Evolutionary conservation across 2,113 vertebrate species (phyloP).

Genomic region (Nipponia nippon): DNA sequence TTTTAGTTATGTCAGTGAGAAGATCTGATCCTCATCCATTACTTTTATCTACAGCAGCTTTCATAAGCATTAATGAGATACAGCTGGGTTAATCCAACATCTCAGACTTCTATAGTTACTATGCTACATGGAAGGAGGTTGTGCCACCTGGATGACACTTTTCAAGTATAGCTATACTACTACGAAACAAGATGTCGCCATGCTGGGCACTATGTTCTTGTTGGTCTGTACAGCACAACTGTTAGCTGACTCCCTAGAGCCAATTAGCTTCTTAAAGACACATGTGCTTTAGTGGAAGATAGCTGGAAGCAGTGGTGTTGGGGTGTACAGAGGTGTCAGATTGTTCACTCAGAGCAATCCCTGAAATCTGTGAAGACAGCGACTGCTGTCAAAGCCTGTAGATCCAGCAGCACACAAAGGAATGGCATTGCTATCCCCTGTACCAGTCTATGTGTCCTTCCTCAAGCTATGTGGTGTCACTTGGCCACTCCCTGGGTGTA

Average conservation of each 20-base stretch:
- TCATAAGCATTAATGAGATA: not conserved
- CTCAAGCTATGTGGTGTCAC: not conserved
- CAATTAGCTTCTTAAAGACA: not conserved
- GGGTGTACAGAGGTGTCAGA: not conserved
- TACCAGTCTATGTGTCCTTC: not conserved
- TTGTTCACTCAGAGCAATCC: not conserved
- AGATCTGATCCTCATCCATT: not conserved
- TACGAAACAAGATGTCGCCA: not conserved
- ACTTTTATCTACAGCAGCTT: not conserved
- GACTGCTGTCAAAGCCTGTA: not conserved
- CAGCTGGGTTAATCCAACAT: not conserved
- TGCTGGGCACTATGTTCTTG: not conserved
- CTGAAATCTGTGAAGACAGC: not conserved
- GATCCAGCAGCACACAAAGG: not conserved
- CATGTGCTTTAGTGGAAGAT: not conserved
- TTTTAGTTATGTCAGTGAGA: not conserved
- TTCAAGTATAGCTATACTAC: not conserved
- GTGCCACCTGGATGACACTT: not conserved
- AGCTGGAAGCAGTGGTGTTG: not conserved
- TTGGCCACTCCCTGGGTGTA: not conserved
- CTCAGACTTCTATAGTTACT: not conserved
- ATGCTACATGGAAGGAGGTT: not conserved
- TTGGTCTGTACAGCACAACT: not conserved
- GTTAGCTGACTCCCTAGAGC: not conserved
- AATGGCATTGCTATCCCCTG: not conserved